These are phyloP conservation scores for Synanthedon formicaeformis DNA, from an alignment of 2,888 invertebrate species.

Conservation along the genomic window DNA sequence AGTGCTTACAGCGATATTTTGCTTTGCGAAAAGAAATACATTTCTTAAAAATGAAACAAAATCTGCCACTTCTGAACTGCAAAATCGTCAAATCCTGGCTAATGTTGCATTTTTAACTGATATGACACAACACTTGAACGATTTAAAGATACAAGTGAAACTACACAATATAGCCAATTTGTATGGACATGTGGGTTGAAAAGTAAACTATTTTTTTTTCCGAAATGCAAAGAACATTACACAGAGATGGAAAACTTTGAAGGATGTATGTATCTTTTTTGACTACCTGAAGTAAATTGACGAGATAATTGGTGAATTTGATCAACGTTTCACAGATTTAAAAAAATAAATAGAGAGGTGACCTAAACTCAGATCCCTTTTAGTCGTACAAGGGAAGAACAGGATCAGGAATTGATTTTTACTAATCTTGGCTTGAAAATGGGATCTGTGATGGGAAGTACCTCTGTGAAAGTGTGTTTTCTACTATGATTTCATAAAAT, in stretches of 20 bases:
- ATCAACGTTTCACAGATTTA: too few species aligned
- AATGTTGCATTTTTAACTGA: too few species aligned
- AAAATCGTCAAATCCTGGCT: too few species aligned
- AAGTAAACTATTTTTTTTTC: not conserved
- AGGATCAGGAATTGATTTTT: constrained; percentile 2
- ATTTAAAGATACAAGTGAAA: constrained; percentile 3
- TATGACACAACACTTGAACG: constrained; percentile 2
- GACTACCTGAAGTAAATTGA: not conserved
- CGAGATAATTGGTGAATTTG: too few species aligned
- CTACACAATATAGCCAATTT: not conserved
- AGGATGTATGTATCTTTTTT: not conserved
- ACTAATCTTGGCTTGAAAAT: constrained; percentile 3
- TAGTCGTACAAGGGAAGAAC: not conserved
- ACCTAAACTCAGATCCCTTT: not conserved
- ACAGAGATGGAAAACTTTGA: not conserved
- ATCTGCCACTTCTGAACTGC: not conserved
- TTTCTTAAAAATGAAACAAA: constrained; percentile 11
- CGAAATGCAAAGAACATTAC: too few species aligned
- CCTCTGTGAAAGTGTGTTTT: not conserved
- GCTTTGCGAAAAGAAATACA: too few species aligned
- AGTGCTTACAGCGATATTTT: too few species aligned
- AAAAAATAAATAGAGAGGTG: too few species aligned
- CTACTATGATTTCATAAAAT: too few species aligned
- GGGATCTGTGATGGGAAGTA: constrained; percentile 4
- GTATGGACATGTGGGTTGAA: not conserved